A percentile compares a stretch with the other conserved stretches of the same genome.
These are phyloP conservation scores for Sarcophaga caerulescens DNA, from an alignment of 2,888 invertebrate species.

Conservation along the genomic window DNA sequence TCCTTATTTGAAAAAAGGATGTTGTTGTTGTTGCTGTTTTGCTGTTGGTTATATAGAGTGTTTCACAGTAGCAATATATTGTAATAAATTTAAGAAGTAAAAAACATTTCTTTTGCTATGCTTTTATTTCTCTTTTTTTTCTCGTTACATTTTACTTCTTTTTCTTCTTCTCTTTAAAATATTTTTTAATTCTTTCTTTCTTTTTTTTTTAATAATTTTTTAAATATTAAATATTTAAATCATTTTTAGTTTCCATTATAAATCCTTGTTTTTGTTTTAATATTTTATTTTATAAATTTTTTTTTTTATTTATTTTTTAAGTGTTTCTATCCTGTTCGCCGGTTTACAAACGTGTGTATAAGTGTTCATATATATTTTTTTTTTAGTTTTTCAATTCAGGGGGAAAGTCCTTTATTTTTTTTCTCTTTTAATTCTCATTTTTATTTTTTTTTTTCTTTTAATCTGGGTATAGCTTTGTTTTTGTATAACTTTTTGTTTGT, in stretches of 20 bases:
- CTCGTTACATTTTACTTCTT: conserved; percentile 30
- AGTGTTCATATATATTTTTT: conserved; percentile 53
- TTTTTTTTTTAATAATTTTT: conserved; percentile 24
- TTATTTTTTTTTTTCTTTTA: conserved; percentile 47
- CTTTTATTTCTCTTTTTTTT: conserved; percentile 34
- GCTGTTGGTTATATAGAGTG: conserved; percentile 41
- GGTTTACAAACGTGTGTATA: conserved; percentile 67
- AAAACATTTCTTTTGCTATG: conserved; percentile 55
- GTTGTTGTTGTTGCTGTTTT: conserved; percentile 12
- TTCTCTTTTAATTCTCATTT: conserved; percentile 27
- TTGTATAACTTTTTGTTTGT: neutral
- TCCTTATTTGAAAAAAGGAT: no score
- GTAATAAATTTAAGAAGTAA: neutral
- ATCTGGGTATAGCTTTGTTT: neutral
- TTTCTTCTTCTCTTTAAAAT: conserved; percentile 2
- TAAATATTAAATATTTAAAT: conserved; percentile 29
- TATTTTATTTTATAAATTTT: conserved; percentile 31
- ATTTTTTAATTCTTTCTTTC: conserved; percentile 36
- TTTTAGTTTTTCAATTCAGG: conserved; percentile 29
- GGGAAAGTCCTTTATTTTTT: conserved; percentile 49
- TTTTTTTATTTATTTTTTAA: conserved; percentile 47
- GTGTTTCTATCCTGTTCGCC: conserved; percentile 69
- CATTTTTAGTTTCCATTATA: conserved; percentile 44
- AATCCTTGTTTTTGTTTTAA: conserved; percentile 32
- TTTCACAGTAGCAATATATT: neutral